Percentiles rank a stretch among this genome's conserved stretches.
Evolutionary conservation across 1,140 invertebrate species (phyloP).

Genomic region (Euwallacea similis): DNA sequence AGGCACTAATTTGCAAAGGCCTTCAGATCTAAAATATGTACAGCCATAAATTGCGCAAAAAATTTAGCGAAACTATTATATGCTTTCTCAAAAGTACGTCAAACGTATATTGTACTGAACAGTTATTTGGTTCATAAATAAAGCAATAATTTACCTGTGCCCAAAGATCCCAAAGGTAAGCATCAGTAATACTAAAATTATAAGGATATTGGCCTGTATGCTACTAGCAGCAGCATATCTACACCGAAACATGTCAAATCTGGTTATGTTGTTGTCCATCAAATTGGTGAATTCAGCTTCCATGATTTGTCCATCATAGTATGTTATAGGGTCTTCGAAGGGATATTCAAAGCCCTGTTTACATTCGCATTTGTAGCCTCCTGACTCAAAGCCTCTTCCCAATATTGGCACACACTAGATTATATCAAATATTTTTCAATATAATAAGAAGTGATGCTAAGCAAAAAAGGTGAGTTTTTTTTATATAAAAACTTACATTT

Average conservation of each 20-base stretch:
- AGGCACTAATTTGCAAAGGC: constrained; percentile 5
- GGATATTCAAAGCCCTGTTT: constrained; percentile 97
- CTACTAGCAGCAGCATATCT: constrained; percentile 77
- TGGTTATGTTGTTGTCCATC: constrained; percentile 73
- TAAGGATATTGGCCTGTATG: constrained; percentile 40
- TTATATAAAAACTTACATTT: too few relatives aligned
- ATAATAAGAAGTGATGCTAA: neutral
- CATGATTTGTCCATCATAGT: constrained; percentile 94
- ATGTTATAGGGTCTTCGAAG: constrained; percentile 91
- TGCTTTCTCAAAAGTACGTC: constrained; percentile 14
- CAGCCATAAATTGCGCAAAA: neutral
- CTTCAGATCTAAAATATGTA: neutral
- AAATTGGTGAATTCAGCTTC: constrained; percentile 93
- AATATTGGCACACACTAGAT: constrained; percentile 90
- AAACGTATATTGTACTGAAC: constrained; percentile 8
- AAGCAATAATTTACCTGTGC: constrained; percentile 13
- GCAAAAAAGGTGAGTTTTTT: neutral
- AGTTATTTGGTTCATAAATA: neutral
- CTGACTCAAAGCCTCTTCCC: constrained; percentile 86
- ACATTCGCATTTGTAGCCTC: constrained; percentile 98
- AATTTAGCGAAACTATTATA: too few relatives aligned
- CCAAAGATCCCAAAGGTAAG: constrained; percentile 35
- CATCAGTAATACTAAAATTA: constrained; percentile 37
- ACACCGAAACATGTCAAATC: constrained; percentile 90
- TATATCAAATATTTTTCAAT: too few relatives aligned